Evolutionary conservation across 2,888 invertebrate genomes (phyloP), one percentile per base, ranked within the genome.

Genomic region (Tuta absoluta): DNA sequence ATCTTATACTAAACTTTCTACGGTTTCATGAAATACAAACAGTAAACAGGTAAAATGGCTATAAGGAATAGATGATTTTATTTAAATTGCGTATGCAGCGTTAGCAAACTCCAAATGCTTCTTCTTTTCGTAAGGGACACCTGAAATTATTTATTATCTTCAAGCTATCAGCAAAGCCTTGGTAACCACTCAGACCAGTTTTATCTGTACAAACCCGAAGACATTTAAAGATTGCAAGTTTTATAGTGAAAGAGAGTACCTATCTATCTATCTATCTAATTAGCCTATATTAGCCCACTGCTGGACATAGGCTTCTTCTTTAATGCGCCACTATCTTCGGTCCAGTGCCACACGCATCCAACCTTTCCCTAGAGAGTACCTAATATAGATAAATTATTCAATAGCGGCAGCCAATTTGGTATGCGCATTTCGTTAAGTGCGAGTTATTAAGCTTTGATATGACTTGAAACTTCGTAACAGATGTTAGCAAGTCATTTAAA

Each of bases 321-420:
- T n/a, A n/a, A n/a, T n/a, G n/a, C n/a, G n/a, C n/a, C n/a, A n/a
- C n/a, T n/a, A n/a, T n/a, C n/a, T n/a, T n/a, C n/a, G n/a, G n/a
- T n/a, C n/a, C n/a, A n/a, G n/a, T n/a, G n/a, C n/a, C n/a, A n/a
- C n/a, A n/a, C n/a, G n/a, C n/a, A n/a, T n/a, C n/a, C n/a, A n/a
- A n/a, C n/a, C n/a, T n/a, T n/a, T n/a, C n/a, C n/a, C n/a, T n/a
- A n/a, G n/a, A n/a, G n/a, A n/a, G n/a, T n/a, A n/a, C n/a, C n/a
- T n/a, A n/a, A n/a, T n/a, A 37, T 37, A 37, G 38, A 14, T 5
- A 58, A 37, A 58, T 37, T 58, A 58, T 58, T 58, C 38, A 58
- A 58, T 58, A 58, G 58, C 5, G 11, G 14, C 14, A 11, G 12
- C 37, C 38, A 33, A 58, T 58, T 38, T 58, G 19, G 17, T 33